These are phyloP conservation scores for Phengaris arion DNA, from an alignment of 2,888 invertebrate genomes.

Conservation along the genomic window DNA sequence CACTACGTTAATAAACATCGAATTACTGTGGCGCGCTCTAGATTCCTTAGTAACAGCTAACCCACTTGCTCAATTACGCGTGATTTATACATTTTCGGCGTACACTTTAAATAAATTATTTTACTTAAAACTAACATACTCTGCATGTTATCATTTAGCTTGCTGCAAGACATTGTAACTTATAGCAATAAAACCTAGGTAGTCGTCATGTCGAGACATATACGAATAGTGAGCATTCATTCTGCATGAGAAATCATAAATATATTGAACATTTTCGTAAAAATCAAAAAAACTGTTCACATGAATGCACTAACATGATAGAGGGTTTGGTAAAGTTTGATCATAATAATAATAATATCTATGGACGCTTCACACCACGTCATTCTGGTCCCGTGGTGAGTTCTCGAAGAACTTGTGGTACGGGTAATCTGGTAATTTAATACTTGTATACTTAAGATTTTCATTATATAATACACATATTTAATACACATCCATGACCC, in stretches of 20 bases:
- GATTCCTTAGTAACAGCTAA: neutral
- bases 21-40: neutral
- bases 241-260: too few relatives aligned
- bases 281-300: neutral
- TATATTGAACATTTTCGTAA: neutral
- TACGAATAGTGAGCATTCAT: too few relatives aligned
- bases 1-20: slow-evolving; percentile 16
- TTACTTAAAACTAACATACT: neutral
- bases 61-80: slow-evolving; percentile 21
- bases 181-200: too few relatives aligned
- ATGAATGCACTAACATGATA: neutral
- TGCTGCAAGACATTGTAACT: neutral
- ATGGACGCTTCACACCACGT: too few relatives aligned
- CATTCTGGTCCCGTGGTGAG: too few relatives aligned
- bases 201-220: too few relatives aligned
- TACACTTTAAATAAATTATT: neutral
- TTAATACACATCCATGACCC: too few relatives aligned
- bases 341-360: neutral
- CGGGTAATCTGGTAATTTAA: too few relatives aligned
- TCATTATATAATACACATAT: too few relatives aligned
- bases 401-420: too few relatives aligned
- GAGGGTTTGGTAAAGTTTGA: neutral
- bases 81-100: neutral
- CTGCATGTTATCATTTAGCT: neutral
- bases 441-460: too few relatives aligned